Evolutionary conservation across 2,888 invertebrate species (phyloP), one percentile per base, ranked within the genome.

Genomic region (Dinocampus coccinellae): DNA sequence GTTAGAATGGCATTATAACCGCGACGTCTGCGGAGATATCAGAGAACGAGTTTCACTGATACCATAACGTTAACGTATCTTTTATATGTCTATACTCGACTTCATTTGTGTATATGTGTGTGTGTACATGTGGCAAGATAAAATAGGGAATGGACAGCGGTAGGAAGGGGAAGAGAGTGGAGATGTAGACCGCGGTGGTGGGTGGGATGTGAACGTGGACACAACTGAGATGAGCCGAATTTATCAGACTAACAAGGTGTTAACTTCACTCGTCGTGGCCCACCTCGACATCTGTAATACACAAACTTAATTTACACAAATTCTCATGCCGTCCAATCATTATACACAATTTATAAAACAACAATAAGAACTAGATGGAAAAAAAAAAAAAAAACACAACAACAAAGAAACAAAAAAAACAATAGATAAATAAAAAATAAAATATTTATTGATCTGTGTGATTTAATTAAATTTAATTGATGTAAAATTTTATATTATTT

Each of bases 171-270:
- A 47, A 47, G 47, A 20, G 47, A 47, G 16, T 16, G 47, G 47
- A 20, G 47, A 47, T n/a, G 39, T n/a, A 47, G 16, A 47, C 47
- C 47, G 16, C 16, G 22, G 24, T 36, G 36, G 55, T 36, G 67
- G 20, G n/a, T 61, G 60, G 58, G n/a, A n/a, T n/a, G 58, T 33
- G 52, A 16, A 57, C 39, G 55, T 42, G 24, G 10, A 24, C 55
- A 61, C 33, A 60, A 53, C 47, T 80, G 81, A 81, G 80, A 83
- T 80, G 82, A 81, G 78, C 77, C 78, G 79, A 83, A 85, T 85
- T 85, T 85, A 84, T 85, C 85, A 83, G 79, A 80, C 85, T 85
- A 85, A 85, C 85, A 85, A 85, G 84, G 83, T 84, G 84, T 84
- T 85, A 81, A 83, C 83, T 84, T 82, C 80, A 16, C 47, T 81